A percentile compares a stretch with the other conserved stretches of the same genome.
These are phyloP conservation scores for Hippocampus barbouri DNA, from an alignment of 2,113 vertebrate species.

Conservation along the genomic window DNA sequence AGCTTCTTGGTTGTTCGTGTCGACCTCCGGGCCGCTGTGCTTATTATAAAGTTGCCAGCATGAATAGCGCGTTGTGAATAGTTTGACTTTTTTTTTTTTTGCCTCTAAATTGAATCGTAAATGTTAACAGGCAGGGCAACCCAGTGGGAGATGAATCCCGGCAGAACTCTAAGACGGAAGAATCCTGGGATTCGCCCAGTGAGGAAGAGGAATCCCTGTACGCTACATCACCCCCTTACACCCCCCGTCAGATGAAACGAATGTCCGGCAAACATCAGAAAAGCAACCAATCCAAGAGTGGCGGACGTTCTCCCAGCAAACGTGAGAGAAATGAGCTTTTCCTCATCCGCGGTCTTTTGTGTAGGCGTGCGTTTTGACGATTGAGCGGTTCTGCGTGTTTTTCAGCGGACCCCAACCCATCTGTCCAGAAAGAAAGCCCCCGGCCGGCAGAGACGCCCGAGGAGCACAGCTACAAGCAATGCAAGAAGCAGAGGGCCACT, in stretches of 20 bases:
- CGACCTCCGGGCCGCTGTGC: not conserved
- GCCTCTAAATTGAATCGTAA: not conserved
- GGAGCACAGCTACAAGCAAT: slow-evolving; percentile 85
- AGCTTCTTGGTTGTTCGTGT: slow-evolving; percentile 7
- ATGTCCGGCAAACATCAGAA: slow-evolving; percentile 89
- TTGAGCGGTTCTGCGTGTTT: slow-evolving; percentile 23
- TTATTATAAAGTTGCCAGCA: slow-evolving; percentile 9
- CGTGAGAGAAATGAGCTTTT: not conserved
- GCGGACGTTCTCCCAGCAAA: slow-evolving; percentile 70
- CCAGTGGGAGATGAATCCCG: slow-evolving; percentile 69
- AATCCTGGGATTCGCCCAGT: slow-evolving; percentile 81
- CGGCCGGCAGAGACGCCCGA: slow-evolving; percentile 75
- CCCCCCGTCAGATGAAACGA: slow-evolving; percentile 89
- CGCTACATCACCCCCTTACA: slow-evolving; percentile 84
- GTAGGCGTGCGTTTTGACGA: slow-evolving; percentile 1
- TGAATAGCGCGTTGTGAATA: not conserved
- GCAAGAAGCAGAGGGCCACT: slow-evolving; percentile 82
- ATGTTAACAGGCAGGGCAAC: slow-evolving; percentile 72
- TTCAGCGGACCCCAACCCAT: slow-evolving; percentile 72
- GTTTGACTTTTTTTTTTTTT: not conserved
- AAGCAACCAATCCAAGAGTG: slow-evolving; percentile 66
- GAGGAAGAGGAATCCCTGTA: slow-evolving; percentile 80
- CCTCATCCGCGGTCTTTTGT: not conserved
- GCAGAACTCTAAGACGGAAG: slow-evolving; percentile 76
- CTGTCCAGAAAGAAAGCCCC: slow-evolving; percentile 65